These are phyloP conservation scores for Salvelinus fontinalis DNA, from an alignment of 2,113 vertebrate species.

Conservation along the genomic window DNA sequence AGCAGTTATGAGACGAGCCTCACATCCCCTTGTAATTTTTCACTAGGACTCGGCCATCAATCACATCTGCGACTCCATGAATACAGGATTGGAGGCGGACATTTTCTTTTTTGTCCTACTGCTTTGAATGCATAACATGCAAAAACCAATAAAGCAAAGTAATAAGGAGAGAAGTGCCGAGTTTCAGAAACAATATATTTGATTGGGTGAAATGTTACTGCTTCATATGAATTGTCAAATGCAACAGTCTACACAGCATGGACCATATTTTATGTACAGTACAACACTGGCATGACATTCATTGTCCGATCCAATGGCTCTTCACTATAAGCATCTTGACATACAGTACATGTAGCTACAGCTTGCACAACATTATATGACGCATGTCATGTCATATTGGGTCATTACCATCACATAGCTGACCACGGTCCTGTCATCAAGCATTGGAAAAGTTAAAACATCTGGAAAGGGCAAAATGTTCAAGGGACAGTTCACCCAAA, in stretches of 20 bases:
- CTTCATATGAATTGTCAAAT: neutral
- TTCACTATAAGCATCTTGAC: conserved; percentile 1
- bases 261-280: neutral
- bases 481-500: too few relatives aligned
- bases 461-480: too few relatives aligned
- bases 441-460: neutral
- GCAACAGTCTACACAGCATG: neutral
- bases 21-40: conserved; percentile 11
- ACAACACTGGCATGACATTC: neutral
- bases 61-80: conserved; percentile 17
- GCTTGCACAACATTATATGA: neutral
- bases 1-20: neutral
- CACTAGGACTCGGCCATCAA: conserved; percentile 49
- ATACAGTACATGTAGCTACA: neutral
- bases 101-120: neutral
- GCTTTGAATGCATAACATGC: neutral
- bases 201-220: too few relatives aligned
- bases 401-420: neutral
- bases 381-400: neutral
- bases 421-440: neutral
- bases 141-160: neutral
- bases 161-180: neutral
- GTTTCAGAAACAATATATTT: neutral
- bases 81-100: neutral
- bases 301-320: neutral